Conservation (phyloP, 2,113 vertebrate genomes). For the Azemiops feae region DNA sequence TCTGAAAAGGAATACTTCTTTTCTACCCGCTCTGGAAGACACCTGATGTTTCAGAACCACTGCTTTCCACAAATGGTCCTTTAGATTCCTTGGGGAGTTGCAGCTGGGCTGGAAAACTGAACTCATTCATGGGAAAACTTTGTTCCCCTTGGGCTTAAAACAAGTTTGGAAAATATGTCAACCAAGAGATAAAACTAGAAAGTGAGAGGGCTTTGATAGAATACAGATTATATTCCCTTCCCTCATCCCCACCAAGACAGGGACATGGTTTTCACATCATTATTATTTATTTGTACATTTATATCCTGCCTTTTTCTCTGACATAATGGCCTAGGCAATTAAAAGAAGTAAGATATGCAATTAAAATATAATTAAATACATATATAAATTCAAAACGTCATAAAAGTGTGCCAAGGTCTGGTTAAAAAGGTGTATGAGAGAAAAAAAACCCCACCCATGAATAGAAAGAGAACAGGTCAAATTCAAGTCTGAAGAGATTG, state of each 20-base stretch:
- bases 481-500: neutral
- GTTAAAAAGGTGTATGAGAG: neutral
- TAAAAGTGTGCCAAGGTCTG: neutral
- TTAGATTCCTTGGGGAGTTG: neutral
- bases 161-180: neutral
- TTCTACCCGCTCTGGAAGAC: neutral
- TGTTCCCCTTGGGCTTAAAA: neutral
- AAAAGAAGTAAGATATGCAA: neutral
- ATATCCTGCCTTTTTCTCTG: neutral
- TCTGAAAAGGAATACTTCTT: neutral
- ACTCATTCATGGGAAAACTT: neutral
- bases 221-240: neutral
- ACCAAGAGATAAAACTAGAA: neutral
- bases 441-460: neutral
- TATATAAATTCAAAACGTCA: neutral
- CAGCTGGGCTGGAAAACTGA: neutral
- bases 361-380: neutral
- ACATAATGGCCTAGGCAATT: neutral
- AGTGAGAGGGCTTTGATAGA: neutral
- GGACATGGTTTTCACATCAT: neutral
- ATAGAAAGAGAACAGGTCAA: neutral
- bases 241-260: neutral
- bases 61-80: neutral
- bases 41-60: neutral
- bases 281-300: neutral